Base-by-base conservation (phyloP, 2,113 vertebrate species). In the Oncorhynchus nerka region DNA sequence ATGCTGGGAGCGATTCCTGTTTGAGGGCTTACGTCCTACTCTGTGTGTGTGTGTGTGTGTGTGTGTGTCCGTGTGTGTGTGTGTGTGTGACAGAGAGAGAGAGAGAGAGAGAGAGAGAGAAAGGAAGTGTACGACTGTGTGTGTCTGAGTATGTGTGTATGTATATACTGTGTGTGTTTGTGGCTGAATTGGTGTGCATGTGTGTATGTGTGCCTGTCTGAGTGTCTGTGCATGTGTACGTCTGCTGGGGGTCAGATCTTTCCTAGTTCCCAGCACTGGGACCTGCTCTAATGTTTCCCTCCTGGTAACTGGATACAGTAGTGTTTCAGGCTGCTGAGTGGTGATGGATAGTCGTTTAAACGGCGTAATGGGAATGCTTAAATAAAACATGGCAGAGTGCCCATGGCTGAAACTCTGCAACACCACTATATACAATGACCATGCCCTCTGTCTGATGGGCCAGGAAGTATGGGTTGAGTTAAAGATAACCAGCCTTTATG, bases 1-100 rank as follows among this genome's bases (percentile, higher is more conserved):
- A 83, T 76, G 80, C 82, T 85, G 65, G 75, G 75, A 84, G 81
- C 77, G 80, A 78, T 87, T 88, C 84, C 85, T 87, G 84, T 87
- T 76, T 51, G 15, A 45, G 76, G 68, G 64, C 76, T 65, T 75
- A 83, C 81, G 84, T 79, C 85, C 75, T 55, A 82, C 79, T 71
- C 75, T 78, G 81, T 83, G 79, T 85, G 86, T 86, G 78, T 81
- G 67, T 13, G 22, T 70, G 26, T 75, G 7, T 34, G 9, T 32
- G 11, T 12, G 45, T 75, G 5, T 30, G 13, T 28, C n/a, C n/a
- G 24, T 4, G 45, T 67, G 62, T 24, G 16, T 45, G 39, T 45
- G 39, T 45, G 39, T 11, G 39, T 11, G 34, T 39, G 34, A 28
- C 26, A 8, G 28, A 30, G 28, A n/a, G n/a, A n/a, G n/a, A n/a